phyloP scores from a whole-genome alignment of 2,888 invertebrate species.

The Brachylomia viminalis region DNA sequence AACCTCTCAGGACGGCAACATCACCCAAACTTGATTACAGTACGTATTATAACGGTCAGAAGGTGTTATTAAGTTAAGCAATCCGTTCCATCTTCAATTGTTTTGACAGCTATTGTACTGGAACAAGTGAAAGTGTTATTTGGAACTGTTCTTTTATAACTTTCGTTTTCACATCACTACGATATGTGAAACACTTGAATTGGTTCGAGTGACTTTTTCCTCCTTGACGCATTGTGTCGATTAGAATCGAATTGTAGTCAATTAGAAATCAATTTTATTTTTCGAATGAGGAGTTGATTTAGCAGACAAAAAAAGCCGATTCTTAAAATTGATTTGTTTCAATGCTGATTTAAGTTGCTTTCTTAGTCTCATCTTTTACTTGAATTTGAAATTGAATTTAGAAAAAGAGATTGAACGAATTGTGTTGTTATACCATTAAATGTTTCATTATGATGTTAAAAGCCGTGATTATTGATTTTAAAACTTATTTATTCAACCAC shows the following conservation, averaged over 20 bases:
- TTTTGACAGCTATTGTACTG: slow-evolving; percentile 61
- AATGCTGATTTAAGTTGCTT: slow-evolving; percentile 20
- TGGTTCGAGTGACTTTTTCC: slow-evolving; percentile 63
- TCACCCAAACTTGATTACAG: slow-evolving; percentile 47
- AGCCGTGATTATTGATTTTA: neutral
- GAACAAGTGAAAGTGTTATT: slow-evolving; percentile 63
- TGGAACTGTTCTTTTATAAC: slow-evolving; percentile 57
- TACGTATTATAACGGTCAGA: slow-evolving; percentile 39
- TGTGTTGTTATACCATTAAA: neutral
- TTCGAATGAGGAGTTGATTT: slow-evolving; percentile 36
- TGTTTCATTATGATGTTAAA: neutral
- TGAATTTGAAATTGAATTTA: slow-evolving; percentile 7
- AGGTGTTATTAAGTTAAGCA: slow-evolving; percentile 52
- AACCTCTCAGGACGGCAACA: slow-evolving; percentile 23
- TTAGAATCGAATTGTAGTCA: slow-evolving; percentile 53
- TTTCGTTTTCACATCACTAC: slow-evolving; percentile 65
- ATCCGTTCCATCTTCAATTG: slow-evolving; percentile 52
- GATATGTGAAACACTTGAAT: slow-evolving; percentile 60
- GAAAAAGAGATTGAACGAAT: slow-evolving; percentile 20
- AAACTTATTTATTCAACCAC: neutral
- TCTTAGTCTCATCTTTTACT: slow-evolving; percentile 12
- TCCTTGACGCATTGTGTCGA: slow-evolving; percentile 42
- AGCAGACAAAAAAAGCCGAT: slow-evolving; percentile 12
- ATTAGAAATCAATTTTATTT: slow-evolving; percentile 50
- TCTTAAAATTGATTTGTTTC: slow-evolving; percentile 39